phyloP scores from a whole-genome alignment of 2,113 vertebrate species.

The Noturus placidus region DNA sequence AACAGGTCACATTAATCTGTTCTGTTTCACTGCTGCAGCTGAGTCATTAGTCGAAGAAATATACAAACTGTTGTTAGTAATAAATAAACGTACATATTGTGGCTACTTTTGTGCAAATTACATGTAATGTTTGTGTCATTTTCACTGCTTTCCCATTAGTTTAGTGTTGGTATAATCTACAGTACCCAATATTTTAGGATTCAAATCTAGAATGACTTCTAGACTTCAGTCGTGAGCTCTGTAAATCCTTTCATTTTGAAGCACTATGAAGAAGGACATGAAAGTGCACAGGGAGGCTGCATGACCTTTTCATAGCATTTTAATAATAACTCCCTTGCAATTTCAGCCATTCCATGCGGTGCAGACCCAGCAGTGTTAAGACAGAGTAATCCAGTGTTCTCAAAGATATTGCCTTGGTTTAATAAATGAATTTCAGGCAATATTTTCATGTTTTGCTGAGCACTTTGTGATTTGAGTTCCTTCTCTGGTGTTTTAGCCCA shows the following conservation, averaged over 20 bases:
- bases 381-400: not conserved
- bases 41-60: constrained; percentile 8
- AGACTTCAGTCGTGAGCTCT: not conserved
- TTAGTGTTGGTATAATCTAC: not conserved
- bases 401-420: not conserved
- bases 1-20: not conserved
- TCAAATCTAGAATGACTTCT: not conserved
- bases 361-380: not conserved
- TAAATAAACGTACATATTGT: not conserved
- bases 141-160: not conserved
- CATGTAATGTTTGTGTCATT: not conserved
- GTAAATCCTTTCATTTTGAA: constrained; percentile 24
- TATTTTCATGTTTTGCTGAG: not conserved
- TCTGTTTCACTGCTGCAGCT: not conserved
- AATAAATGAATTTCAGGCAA: not conserved
- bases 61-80: not conserved
- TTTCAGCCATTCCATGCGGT: not conserved
- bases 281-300: not conserved
- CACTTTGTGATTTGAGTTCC: not conserved
- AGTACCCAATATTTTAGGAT: not conserved
- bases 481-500: constrained; percentile 49
- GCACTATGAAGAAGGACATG: not conserved
- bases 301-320: constrained; percentile 19
- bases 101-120: not conserved
- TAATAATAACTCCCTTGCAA: not conserved